A percentile compares a stretch with the other conserved stretches of the same genome.
These are phyloP conservation scores for Podilymbus podiceps DNA, from an alignment of 2,113 vertebrate genomes.

Conservation along the genomic window DNA sequence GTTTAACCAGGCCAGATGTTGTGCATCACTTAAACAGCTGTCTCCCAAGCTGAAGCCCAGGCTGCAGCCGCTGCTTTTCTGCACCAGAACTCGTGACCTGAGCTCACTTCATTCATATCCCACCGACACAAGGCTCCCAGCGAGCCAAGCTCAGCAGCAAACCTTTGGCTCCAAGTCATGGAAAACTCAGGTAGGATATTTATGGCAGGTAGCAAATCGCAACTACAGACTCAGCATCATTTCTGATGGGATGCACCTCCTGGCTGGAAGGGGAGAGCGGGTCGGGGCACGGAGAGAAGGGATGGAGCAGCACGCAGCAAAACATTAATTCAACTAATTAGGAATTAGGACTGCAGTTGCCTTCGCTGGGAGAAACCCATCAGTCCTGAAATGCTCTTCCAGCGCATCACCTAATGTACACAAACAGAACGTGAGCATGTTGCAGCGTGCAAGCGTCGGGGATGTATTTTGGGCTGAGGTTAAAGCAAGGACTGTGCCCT, in stretches of 20 bases:
- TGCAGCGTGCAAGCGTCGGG: not conserved
- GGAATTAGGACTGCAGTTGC: not conserved
- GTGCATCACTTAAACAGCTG: not conserved
- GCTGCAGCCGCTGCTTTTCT: not conserved
- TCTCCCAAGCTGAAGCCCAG: not conserved
- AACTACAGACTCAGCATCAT: not conserved
- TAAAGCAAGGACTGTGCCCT: not conserved
- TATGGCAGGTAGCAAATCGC: not conserved
- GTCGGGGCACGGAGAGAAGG: not conserved
- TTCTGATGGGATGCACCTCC: not conserved
- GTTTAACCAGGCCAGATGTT: not conserved
- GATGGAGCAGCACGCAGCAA: not conserved
- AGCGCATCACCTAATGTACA: not conserved
- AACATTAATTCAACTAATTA: not conserved
- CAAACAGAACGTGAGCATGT: fast-evolving
- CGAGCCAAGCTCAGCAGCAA: not conserved
- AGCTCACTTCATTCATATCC: not conserved
- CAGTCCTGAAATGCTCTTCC: not conserved
- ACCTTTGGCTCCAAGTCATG: not conserved
- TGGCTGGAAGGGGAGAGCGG: fast-evolving
- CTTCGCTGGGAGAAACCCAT: not conserved
- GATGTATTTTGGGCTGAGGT: not conserved
- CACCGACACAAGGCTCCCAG: not conserved
- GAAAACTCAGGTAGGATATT: not conserved
- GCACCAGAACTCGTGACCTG: not conserved